Base-by-base conservation (phyloP, 2,113 vertebrate genomes). In the Bos indicus region DNA sequence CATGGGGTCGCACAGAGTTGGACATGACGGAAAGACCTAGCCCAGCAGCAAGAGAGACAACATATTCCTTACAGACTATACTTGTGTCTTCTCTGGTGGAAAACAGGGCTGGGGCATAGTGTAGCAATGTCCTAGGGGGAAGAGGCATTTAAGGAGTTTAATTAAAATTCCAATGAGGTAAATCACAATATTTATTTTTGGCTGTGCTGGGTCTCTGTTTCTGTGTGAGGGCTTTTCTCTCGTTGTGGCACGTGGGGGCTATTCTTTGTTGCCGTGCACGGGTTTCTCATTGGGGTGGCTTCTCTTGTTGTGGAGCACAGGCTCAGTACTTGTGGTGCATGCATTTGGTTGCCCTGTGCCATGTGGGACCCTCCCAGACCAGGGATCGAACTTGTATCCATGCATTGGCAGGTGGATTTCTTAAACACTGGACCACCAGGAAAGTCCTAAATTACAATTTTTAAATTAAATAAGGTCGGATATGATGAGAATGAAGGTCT, bases 191-290 rank as follows among this genome's bases (percentile, higher is more conserved):
- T 25, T 40, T 77, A 1, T 77, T 77, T 43, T 43, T 43, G 71
- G 23, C 40, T 43, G 21, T 43, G 23, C 71, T 43, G 71, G 23
- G 71, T 77, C 21, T 77, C 71, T 43, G 71, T 74, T 43, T 36
- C 36, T 7, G 36, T 43, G 23, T 25, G 5, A 77, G 36, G 71
- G 71, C 71, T 43, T 7, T 43, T 77, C 40, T 77, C 23, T 77
- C 23, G 23, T 43, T 26, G 40, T 0, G 0, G 40, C 12, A 26
- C 0, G 3, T 77, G 36, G 3, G 36, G 71, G 71, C 23, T 25
- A 43, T 14, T 43, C 12, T 77, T 77, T 25, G 40, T 14, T 26
- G 23, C 23, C 0, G 1, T 43, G 71, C 71, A 25, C 14, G 71
- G 71, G 23, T 40, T 7, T 43, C 36, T 77, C 23, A 14, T 7